Evolutionary conservation across 2,888 invertebrate genomes (phyloP).

Genomic region (Agrochola litura): DNA sequence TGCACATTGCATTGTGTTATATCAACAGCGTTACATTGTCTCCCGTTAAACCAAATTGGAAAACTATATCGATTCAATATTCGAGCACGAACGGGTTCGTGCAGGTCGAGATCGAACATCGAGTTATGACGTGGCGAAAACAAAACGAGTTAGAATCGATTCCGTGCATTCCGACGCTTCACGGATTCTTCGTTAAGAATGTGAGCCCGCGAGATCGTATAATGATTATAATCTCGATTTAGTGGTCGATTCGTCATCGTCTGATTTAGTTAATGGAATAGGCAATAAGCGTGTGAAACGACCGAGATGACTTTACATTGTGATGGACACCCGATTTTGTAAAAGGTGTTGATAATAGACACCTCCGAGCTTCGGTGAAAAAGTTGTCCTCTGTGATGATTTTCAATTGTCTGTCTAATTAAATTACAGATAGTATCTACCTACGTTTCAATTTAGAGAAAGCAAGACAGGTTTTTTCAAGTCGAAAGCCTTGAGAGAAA

Average conservation of each 20-base stretch:
- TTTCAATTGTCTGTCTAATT: constrained; percentile 44
- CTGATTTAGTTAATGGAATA: constrained; percentile 89
- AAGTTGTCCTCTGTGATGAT: constrained; percentile 32
- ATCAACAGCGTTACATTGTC: constrained; percentile 47
- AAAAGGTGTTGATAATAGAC: constrained; percentile 64
- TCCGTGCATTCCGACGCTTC: constrained; percentile 88
- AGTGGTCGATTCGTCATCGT: constrained; percentile 89
- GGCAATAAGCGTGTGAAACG: constrained; percentile 87
- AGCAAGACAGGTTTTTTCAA: neutral
- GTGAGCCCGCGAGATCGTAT: constrained; percentile 83
- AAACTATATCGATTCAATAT: constrained; percentile 66
- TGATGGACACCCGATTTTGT: constrained; percentile 65
- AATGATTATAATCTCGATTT: constrained; percentile 89
- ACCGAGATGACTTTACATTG: constrained; percentile 76
- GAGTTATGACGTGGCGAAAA: constrained; percentile 90
- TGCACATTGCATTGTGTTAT: constrained; percentile 35
- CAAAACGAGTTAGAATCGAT: constrained; percentile 88
- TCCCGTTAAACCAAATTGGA: constrained; percentile 60
- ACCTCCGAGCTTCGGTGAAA: constrained; percentile 51
- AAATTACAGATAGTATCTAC: constrained; percentile 36
- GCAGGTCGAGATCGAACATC: constrained; percentile 78
- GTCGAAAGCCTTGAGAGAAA: constrained; percentile 3
- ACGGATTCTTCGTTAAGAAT: constrained; percentile 86
- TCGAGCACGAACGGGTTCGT: constrained; percentile 70
- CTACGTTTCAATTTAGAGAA: constrained; percentile 36